Conservation (phyloP, 2,888 invertebrate genomes). For the Lycia hirtaria region DNA sequence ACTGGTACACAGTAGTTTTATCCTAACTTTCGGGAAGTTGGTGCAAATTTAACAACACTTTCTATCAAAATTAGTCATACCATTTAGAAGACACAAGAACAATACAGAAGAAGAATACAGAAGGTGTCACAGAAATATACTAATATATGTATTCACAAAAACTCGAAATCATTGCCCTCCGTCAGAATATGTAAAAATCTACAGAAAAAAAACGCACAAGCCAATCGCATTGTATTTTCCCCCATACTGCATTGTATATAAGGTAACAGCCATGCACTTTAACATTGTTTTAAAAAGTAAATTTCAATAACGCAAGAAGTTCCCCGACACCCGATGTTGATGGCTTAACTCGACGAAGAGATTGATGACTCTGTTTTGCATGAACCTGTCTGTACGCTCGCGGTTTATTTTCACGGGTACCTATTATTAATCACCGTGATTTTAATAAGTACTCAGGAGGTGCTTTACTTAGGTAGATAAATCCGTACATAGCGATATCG, state of each 20-base stretch:
- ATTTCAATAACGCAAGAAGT: slow-evolving; percentile 77
- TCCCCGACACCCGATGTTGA: slow-evolving; percentile 56
- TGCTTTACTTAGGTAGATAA: slow-evolving; percentile 12
- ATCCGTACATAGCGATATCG: neutral
- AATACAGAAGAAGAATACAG: too few species aligned
- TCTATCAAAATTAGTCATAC: too few species aligned
- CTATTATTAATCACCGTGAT: slow-evolving; percentile 47
- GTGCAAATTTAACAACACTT: too few species aligned
- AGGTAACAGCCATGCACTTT: slow-evolving; percentile 65
- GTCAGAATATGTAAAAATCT: too few species aligned
- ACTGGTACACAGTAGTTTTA: too few species aligned
- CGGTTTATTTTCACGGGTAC: slow-evolving; percentile 42
- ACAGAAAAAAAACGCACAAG: too few species aligned
- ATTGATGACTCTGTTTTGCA: slow-evolving; percentile 52
- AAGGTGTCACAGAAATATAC: too few species aligned
- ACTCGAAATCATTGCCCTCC: too few species aligned
- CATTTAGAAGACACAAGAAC: too few species aligned
- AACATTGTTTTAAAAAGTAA: slow-evolving; percentile 77
- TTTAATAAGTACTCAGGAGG: slow-evolving; percentile 25
- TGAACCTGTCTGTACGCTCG: slow-evolving; percentile 37
- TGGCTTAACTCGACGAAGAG: slow-evolving; percentile 51
- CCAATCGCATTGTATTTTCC: neutral
- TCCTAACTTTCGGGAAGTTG: too few species aligned
- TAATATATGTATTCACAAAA: too few species aligned
- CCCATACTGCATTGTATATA: slow-evolving; percentile 46